Evolutionary conservation across 2,797 vertebrate species (phyloP), one percentile per base, ranked within the genome.

Genomic region (Triplophysa bombifrons): DNA sequence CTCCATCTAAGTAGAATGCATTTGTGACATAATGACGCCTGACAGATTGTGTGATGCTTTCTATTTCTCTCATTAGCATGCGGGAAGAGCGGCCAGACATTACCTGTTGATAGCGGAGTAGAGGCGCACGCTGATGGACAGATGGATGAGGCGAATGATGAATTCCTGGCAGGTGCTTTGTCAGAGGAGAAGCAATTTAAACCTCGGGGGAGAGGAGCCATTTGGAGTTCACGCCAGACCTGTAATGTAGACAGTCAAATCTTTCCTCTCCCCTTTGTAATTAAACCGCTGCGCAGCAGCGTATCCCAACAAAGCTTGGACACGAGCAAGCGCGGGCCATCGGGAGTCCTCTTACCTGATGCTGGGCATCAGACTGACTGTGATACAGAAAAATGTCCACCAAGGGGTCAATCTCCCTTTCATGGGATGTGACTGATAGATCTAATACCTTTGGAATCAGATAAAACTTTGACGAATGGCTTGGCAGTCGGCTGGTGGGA

Each of bases 391-490:
- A 94, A 94, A 93, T 93, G 90, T 89, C 90, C 88, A 86, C 90
- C 88, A 88, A 93, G 90, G 90, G 94, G 94, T 94, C 93, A 93
- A 93, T 94, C 92, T 93, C 93, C 93, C 88, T 90, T 94, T 95
- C 94, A 93, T 95, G 94, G 93, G 87, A 86, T 55, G 92, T 95
- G 95, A 96, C 95, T 95, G 96, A 98, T 96, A 95, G 95, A 96
- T 94, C 92, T 94, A 94, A 95, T 95, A 96, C 93, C 94, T 95
- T 91, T 92, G 91, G 92, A 96, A 97, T 98, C 96, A 97, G 96
- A 98, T 98, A 97, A 97, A 96, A 95, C 94, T 93, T 96, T 97
- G 97, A 98, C 95, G 93, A 97, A 97, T 96, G 93, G 90, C 93
- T 95, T 88, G 81, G 74, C 81, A 55, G 77, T 73, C 81, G 83